These are phyloP conservation scores for Cotesia vestalis DNA, from an alignment of 1,140 invertebrate species.

Conservation along the genomic window DNA sequence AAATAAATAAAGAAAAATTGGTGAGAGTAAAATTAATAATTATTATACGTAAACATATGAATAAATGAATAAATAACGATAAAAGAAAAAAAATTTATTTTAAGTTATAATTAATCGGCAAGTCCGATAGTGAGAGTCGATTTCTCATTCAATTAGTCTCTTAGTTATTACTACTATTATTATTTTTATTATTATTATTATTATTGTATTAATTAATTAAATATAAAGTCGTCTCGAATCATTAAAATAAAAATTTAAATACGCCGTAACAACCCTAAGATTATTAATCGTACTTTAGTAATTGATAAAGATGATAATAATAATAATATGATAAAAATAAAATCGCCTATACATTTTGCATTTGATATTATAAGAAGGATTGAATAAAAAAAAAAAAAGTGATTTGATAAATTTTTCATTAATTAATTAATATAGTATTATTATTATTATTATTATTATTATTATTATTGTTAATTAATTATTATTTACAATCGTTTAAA, in stretches of 20 bases:
- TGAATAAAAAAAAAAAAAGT: too few species aligned
- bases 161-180: too few species aligned
- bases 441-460: too few species aligned
- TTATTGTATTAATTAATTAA: too few species aligned
- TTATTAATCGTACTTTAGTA: background rate
- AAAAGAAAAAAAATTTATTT: background rate
- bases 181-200: too few species aligned
- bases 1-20: background rate
- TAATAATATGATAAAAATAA: slow-evolving; percentile 21
- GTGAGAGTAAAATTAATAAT: slow-evolving; percentile 23
- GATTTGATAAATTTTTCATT: background rate
- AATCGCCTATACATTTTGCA: slow-evolving; percentile 43
- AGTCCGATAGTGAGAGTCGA: too few species aligned
- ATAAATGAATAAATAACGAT: slow-evolving; percentile 7
- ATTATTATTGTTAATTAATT: too few species aligned
- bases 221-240: slow-evolving; percentile 6
- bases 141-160: too few species aligned
- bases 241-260: slow-evolving; percentile 2
- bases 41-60: background rate
- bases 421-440: too few species aligned
- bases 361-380: slow-evolving; percentile 21
- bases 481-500: too few species aligned
- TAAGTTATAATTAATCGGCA: background rate
- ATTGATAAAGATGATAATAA: too few species aligned
- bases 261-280: slow-evolving; percentile 10